Base-by-base conservation (phyloP, 2,888 invertebrate species). In the Ophonus ardosiacus region DNA sequence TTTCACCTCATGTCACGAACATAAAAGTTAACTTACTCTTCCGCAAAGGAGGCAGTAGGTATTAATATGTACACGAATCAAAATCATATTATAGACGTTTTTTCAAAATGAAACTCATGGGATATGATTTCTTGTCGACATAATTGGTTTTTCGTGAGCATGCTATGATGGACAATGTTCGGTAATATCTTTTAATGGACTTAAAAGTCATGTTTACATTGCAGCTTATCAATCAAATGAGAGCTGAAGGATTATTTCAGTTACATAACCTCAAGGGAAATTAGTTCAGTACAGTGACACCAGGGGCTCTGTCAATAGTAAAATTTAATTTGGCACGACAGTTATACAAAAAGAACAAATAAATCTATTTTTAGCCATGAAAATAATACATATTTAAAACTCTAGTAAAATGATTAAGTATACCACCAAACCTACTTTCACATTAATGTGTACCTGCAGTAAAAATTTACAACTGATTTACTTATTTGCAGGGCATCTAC, bases 151-250 rank as follows among this genome's bases (percentile, higher is more conserved):
- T 51, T 51, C 13, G 4, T 51, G 43, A 10, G 8, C 43, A 6
- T 51, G 43, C 4, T 13, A 4, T 51, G 13, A 4, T 51, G 43
- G 43, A 5, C 43, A 51, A 51, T 51, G 1, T 51, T 51, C 13
- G 43, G 43, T 51, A 13, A 51, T 51, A 7, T 51, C 43, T 51
- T 63, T 38, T 68, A 15, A 38, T 31, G 38, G 15, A 24, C 40
- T 85, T 74, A 61, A 31, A 61, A 79, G 63, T 80, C 56, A 63
- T 43, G 68, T 59, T 83, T 40, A 38, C 38, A 38, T 84, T 78
- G 57, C 38, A 57, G 13, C 57, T 51, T 81, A 81, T 78, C 78
- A 76, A 81, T 82, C 68, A 76, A 85, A 84, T 68, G 21, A 65
- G 80, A 40, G 43, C 17, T 59, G 80, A 63, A 61, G 80, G 43